These are phyloP conservation scores for Nyctibius bracteatus DNA, from an alignment of 2,113 vertebrate species.

Conservation along the genomic window DNA sequence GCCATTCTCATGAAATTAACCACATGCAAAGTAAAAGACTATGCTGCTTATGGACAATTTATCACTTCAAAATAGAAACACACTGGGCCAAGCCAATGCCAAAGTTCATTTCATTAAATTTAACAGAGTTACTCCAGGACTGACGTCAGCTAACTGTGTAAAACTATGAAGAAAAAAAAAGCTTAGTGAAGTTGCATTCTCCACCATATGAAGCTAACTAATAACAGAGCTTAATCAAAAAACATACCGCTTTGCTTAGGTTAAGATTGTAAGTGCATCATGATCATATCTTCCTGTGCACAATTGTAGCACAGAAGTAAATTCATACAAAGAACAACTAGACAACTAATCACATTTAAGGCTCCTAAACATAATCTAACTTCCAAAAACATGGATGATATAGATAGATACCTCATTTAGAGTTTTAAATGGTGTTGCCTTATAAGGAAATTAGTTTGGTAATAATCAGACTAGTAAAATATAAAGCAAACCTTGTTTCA, in stretches of 20 bases:
- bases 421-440: neutral
- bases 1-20: slow-evolving; percentile 10
- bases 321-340: neutral
- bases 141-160: neutral
- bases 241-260: neutral
- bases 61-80: slow-evolving; percentile 10
- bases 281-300: neutral
- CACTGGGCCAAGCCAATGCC: neutral
- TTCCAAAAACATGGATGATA: neutral
- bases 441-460: neutral
- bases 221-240: neutral
- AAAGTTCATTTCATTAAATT: neutral
- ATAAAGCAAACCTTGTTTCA: neutral
- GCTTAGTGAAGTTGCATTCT: neutral
- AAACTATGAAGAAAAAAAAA: neutral
- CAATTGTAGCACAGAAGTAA: neutral
- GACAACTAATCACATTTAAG: neutral
- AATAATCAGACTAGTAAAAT: neutral
- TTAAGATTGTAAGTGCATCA: neutral
- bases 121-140: neutral
- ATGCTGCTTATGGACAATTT: neutral
- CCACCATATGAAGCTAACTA: neutral
- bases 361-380: neutral
- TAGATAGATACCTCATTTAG: neutral
- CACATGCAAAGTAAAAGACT: neutral